Percentiles rank a stretch among this genome's conserved stretches.
Evolutionary conservation across 2,888 invertebrate species (phyloP).

Genomic region (Drosophila suboccidentalis): DNA sequence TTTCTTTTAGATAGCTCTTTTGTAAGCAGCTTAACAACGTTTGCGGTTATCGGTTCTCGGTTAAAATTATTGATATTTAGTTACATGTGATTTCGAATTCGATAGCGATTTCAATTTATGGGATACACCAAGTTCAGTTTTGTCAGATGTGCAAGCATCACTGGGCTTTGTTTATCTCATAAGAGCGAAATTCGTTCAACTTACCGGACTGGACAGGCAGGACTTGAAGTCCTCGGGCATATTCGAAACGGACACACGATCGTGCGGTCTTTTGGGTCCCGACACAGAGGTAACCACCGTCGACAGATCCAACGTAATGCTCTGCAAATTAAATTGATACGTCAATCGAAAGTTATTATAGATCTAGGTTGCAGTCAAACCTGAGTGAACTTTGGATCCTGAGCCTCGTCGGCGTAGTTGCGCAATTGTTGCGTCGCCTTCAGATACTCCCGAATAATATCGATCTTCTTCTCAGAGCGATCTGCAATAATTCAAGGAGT

Average conservation of each 20-base stretch:
- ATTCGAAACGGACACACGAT: conserved; percentile 94
- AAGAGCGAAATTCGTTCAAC: conserved; percentile 84
- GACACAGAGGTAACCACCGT: conserved; percentile 97
- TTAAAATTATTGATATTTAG: neutral
- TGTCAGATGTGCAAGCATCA: conserved; percentile 82
- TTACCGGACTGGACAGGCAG: conserved; percentile 95
- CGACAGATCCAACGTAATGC: conserved; percentile 90
- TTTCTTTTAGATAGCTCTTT: conserved; percentile 86
- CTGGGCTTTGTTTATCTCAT: conserved; percentile 86
- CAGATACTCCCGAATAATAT: conserved; percentile 93
- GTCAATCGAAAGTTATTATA: neutral
- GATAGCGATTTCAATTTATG: conserved; percentile 81
- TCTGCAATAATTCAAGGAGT: conserved; percentile 86
- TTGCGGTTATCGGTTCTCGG: conserved; percentile 2
- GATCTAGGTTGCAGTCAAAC: conserved; percentile 64
- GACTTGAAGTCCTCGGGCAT: conserved; percentile 96
- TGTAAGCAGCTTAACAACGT: conserved; percentile 80
- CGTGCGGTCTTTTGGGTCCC: conserved; percentile 98
- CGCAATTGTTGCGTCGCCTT: conserved; percentile 93
- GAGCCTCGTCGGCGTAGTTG: conserved; percentile 90
- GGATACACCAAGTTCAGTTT: conserved; percentile 85
- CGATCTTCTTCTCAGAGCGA: conserved; percentile 91
- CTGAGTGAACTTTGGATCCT: conserved; percentile 94
- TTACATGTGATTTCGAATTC: conserved; percentile 12
- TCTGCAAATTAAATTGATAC: conserved; percentile 46